Base-by-base conservation (phyloP, 2,888 invertebrate species). In the Caenorhabditis uteleia region DNA sequence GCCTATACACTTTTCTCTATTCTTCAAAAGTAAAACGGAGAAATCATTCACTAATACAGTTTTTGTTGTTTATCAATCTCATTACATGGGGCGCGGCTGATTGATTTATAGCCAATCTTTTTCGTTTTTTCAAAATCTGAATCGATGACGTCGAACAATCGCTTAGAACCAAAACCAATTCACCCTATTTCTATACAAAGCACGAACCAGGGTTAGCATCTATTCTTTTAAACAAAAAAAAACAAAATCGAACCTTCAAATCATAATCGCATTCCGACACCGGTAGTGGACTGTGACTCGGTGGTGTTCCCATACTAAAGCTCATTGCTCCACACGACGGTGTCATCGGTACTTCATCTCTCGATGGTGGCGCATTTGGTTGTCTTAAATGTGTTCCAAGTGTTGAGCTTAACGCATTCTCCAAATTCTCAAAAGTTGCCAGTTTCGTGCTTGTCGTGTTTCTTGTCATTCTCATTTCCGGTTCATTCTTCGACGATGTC, bases 371-470 rank as follows among this genome's bases (percentile, higher is more conserved):
- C 16, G 59, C 65, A 36, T 65, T 65, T 31, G 62, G 42, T 29
- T 59, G 56, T 10, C 60, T 46, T 34, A 69, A 47, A 16, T 61
- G 51, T 20, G 67, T 74, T 27, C 75, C 75, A 38, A 74, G 70
- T 18, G 75, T 75, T 29, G 66, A 70, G 34, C 60, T 64, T 14
- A 75, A 44, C 20, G 75, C 75, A 43, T 61, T 70, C 36, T 75
- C 74, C 42, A 75, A 57, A 50, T 68, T 65, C 23, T 62, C 72
- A 31, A 69, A 66, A 21, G 69, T 72, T 20, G 69, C 64, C 56
- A 72, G 31, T 18, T 64, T 59, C 31, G 59, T 59, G 43, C 57
- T 59, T 2, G 68, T 61, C 42, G 57, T 49, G 39, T 44, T 62
- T 16, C 59, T 48, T 10, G 62, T 58, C 47, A 56, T 56, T 16